phyloP scores from a whole-genome alignment of 2,797 vertebrate species.

The Sebastes taczanowskii region DNA sequence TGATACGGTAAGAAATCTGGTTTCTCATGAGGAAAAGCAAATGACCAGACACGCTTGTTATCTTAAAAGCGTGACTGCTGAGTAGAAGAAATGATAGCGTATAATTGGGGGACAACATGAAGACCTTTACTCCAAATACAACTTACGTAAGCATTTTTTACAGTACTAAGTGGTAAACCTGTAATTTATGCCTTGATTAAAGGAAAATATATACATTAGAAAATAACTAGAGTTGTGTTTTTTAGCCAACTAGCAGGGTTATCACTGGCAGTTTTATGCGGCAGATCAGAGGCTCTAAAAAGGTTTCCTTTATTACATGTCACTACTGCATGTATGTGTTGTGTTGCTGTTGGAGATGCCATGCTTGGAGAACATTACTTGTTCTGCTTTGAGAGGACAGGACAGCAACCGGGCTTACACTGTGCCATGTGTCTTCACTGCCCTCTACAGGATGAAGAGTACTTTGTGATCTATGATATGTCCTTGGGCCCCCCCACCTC shows the following conservation, averaged over 20 bases:
- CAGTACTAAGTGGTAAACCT: neutral
- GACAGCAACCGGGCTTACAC: conserved; percentile 31
- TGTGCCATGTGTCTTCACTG: conserved; percentile 84
- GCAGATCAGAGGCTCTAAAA: conserved; percentile 46
- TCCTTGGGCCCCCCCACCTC: conserved; percentile 10
- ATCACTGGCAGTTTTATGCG: conserved; percentile 13
- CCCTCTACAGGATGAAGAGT: conserved; percentile 82
- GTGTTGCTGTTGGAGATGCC: conserved; percentile 40
- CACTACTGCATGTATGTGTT: conserved; percentile 36
- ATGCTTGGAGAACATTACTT: conserved; percentile 38
- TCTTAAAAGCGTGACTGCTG: neutral
- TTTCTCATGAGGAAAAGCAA: neutral
- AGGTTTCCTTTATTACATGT: conserved; percentile 50
- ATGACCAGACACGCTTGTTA: neutral
- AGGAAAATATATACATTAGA: neutral
- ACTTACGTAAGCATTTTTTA: neutral
- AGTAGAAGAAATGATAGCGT: neutral
- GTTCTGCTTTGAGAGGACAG: conserved; percentile 38
- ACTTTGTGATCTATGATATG: conserved; percentile 37
- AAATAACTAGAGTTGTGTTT: neutral
- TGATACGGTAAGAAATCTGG: neutral
- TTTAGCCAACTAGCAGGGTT: neutral
- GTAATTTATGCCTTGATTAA: neutral
- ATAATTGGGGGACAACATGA: neutral
- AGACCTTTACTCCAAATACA: neutral